Conservation (phyloP, 1,140 invertebrate genomes). For the Solen grandis region DNA sequence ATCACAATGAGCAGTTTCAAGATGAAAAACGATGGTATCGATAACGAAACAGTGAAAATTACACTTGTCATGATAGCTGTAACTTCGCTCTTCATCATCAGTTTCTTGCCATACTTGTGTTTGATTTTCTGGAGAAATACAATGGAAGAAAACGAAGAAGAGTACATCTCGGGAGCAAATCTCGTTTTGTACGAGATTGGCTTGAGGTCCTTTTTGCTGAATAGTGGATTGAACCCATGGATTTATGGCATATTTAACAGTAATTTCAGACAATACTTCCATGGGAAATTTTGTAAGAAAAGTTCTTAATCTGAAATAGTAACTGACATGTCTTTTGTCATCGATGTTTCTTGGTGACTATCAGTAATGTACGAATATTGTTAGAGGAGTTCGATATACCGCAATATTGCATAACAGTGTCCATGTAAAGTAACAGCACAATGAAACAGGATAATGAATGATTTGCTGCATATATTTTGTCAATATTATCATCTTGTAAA, state of each 20-base stretch:
- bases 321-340: too few species aligned
- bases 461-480: too few species aligned
- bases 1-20: too few species aligned
- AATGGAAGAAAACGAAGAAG: constrained; percentile 34
- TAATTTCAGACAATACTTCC: constrained; percentile 45
- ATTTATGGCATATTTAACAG: constrained; percentile 60
- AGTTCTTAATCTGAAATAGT: too few species aligned
- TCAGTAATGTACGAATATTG: too few species aligned
- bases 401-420: too few species aligned
- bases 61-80: constrained; percentile 51
- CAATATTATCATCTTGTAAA: too few species aligned
- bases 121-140: constrained; percentile 44
- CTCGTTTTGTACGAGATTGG: constrained; percentile 52
- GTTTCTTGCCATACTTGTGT: constrained; percentile 54
- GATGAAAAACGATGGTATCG: too few species aligned
- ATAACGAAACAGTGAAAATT: constrained; percentile 43
- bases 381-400: too few species aligned
- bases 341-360: too few species aligned
- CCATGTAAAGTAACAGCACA: too few species aligned
- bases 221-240: constrained; percentile 52
- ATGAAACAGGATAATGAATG: too few species aligned
- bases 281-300: constrained; percentile 3
- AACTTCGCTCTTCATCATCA: constrained; percentile 45
- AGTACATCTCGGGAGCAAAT: constrained; percentile 23
- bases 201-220: constrained; percentile 50